Evolutionary conservation across 2,113 vertebrate species (phyloP).

Genomic region (Sterna hirundo): DNA sequence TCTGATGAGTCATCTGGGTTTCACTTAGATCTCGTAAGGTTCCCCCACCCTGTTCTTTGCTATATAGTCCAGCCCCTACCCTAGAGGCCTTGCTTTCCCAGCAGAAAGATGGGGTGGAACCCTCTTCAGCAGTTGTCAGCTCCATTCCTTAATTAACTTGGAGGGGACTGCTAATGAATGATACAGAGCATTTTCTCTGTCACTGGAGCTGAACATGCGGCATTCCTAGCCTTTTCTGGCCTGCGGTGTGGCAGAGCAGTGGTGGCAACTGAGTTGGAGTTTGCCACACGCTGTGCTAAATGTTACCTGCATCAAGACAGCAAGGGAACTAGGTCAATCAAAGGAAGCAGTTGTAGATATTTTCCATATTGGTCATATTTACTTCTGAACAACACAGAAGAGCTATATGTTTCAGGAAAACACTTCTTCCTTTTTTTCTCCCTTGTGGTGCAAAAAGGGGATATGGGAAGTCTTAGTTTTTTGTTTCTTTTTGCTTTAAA

Average conservation of each 20-base stretch:
- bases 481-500: not conserved
- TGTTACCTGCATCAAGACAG: not conserved
- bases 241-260: not conserved
- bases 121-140: not conserved
- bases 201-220: not conserved
- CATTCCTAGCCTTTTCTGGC: not conserved
- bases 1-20: conserved; percentile 57
- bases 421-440: not conserved
- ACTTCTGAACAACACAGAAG: not conserved
- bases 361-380: not conserved
- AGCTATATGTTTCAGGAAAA: not conserved
- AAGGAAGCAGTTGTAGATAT: not conserved
- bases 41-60: not conserved
- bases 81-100: not conserved
- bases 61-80: not conserved
- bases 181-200: not conserved
- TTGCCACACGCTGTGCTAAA: not conserved
- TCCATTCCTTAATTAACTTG: not conserved
- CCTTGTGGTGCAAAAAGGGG: not conserved
- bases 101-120: not conserved
- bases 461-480: not conserved
- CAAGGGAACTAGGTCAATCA: not conserved
- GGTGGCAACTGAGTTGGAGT: not conserved
- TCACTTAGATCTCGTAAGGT: not conserved
- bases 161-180: not conserved